phyloP scores from a whole-genome alignment of 2,797 vertebrate genomes.

The Anabacerthia variegaticeps region DNA sequence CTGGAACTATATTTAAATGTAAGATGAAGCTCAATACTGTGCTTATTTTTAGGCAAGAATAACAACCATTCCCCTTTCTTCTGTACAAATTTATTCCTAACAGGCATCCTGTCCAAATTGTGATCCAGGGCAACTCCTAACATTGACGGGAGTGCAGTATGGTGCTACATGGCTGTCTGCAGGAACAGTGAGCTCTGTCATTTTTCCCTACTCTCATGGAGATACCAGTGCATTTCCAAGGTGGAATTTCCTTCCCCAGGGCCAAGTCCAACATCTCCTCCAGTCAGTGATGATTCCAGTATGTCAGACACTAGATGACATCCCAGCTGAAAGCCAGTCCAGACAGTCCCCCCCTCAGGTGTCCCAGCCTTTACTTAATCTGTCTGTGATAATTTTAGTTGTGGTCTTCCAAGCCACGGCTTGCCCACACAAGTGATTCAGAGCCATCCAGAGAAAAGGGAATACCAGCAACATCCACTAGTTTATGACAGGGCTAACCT shows the following conservation, averaged over 20 bases:
- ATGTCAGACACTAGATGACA: not conserved
- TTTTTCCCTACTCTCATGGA: not conserved
- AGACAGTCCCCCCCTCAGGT: not conserved
- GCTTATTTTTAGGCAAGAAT: constrained; percentile 22
- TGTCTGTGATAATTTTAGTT: not conserved
- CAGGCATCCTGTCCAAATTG: not conserved
- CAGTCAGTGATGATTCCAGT: not conserved
- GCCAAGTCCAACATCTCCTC: not conserved
- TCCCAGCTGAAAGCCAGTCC: not conserved
- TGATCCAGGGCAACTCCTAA: not conserved
- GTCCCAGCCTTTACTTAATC: not conserved
- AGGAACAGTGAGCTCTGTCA: not conserved
- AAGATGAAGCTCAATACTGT: not conserved
- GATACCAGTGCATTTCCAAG: not conserved
- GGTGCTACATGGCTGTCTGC: not conserved
- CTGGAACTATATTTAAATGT: not conserved
- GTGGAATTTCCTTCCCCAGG: not conserved
- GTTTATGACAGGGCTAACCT: not conserved
- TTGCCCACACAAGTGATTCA: not conserved
- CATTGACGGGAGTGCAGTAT: rapidly evolving
- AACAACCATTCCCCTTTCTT: not conserved
- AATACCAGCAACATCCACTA: not conserved
- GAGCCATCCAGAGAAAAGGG: not conserved
- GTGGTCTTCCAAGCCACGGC: not conserved
- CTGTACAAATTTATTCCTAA: not conserved